Conservation (phyloP, 2,888 invertebrate genomes). For the Agrotis exclamationis region DNA sequence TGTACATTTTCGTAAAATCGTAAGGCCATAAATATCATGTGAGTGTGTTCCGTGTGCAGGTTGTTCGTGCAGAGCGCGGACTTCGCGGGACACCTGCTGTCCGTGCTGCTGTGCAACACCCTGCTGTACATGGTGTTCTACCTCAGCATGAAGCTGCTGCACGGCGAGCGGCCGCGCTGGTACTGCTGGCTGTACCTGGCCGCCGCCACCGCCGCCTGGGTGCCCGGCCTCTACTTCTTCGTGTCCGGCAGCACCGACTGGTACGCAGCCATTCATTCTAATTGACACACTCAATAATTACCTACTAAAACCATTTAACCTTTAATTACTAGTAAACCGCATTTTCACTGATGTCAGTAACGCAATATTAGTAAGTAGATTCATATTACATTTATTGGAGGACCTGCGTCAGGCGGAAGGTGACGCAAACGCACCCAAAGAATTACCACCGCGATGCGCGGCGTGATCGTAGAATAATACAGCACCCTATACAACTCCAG, state of each 20-base stretch:
- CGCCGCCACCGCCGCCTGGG: constrained; percentile 93
- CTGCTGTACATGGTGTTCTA: constrained; percentile 96
- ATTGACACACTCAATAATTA: too few species aligned
- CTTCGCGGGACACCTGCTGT: constrained; percentile 95
- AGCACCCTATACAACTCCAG: too few species aligned
- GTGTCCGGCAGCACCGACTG: constrained; percentile 69
- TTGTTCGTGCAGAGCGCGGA: constrained; percentile 92
- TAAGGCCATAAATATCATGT: too few species aligned
- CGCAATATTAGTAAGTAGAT: too few species aligned
- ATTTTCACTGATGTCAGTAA: too few species aligned
- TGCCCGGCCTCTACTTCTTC: constrained; percentile 92
- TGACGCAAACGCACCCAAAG: too few species aligned
- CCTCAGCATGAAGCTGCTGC: constrained; percentile 95
- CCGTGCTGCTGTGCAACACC: constrained; percentile 96
- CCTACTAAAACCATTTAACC: too few species aligned
- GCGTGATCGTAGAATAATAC: too few species aligned
- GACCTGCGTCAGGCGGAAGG: too few species aligned
- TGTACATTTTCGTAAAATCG: too few species aligned
- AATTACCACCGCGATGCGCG: too few species aligned
- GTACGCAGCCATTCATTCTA: constrained; percentile 11
- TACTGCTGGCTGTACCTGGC: constrained; percentile 93
- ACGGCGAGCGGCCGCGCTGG: constrained; percentile 92
- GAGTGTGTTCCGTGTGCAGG: constrained; percentile 73
- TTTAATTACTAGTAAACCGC: not conserved
- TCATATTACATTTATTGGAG: too few species aligned